Evolutionary conservation across 2,113 vertebrate genomes (phyloP).

Genomic region (Butorides virescens): DNA sequence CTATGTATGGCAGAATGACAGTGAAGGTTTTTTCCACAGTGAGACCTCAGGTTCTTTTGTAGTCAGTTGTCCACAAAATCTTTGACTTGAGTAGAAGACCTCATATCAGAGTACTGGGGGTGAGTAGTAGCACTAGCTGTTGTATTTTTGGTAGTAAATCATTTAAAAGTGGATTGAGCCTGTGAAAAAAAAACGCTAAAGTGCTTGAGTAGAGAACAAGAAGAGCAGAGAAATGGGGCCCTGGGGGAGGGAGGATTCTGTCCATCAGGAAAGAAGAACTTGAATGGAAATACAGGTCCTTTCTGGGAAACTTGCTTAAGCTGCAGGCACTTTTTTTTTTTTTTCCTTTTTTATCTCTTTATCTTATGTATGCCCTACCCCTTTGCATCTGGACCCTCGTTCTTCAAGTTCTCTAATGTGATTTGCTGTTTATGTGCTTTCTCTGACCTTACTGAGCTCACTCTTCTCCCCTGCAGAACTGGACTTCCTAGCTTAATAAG

Average conservation of each 20-base stretch:
- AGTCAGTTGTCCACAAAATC: background rate
- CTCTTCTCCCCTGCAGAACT: background rate
- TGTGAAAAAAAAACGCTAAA: background rate
- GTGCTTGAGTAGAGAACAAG: background rate
- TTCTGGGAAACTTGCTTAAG: background rate
- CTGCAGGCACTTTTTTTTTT: background rate
- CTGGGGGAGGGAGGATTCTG: background rate
- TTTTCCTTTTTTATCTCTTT: background rate
- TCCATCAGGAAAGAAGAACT: background rate
- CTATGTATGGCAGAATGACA: background rate
- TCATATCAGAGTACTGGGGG: background rate
- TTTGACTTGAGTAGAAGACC: background rate
- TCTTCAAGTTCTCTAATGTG: background rate
- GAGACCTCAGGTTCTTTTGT: background rate
- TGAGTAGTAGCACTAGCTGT: background rate
- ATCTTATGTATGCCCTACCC: background rate
- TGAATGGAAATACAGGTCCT: background rate
- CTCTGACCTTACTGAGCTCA: background rate
- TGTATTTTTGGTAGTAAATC: background rate
- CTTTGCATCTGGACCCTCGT: background rate
- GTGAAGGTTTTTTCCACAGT: background rate
- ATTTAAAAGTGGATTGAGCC: background rate
- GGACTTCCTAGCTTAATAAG: background rate
- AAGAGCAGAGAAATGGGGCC: background rate
- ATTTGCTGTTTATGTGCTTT: background rate